Conservation (phyloP, 2,888 invertebrate genomes). For the Aethes cnicana region DNA sequence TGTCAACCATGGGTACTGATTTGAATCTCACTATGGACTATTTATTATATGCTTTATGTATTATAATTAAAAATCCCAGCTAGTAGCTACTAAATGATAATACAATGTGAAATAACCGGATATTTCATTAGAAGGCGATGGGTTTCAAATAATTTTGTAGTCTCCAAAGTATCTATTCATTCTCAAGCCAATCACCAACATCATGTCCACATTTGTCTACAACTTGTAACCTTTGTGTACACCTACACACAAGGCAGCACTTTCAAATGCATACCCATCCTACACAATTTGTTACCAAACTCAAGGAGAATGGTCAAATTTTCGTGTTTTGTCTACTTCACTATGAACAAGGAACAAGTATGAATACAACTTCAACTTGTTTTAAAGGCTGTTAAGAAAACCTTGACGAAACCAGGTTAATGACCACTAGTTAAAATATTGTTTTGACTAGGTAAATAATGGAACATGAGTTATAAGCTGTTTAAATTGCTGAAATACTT, state of each 20-base stretch:
- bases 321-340: slow-evolving; percentile 10
- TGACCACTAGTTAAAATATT: background rate
- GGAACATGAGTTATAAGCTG: too few species aligned
- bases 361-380: slow-evolving; percentile 5
- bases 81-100: too few species aligned
- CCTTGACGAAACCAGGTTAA: slow-evolving; percentile 2
- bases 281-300: slow-evolving; percentile 39
- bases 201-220: background rate
- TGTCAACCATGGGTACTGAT: too few species aligned
- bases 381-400: slow-evolving; percentile 1
- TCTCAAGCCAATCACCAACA: background rate
- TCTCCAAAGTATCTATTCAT: too few species aligned
- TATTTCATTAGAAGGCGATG: too few species aligned
- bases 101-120: too few species aligned
- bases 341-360: slow-evolving; percentile 1
- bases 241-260: slow-evolving; percentile 32
- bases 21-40: too few species aligned
- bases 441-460: too few species aligned
- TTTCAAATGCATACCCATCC: slow-evolving; percentile 38
- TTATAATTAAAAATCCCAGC: too few species aligned
- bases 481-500: too few species aligned
- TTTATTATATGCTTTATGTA: too few species aligned
- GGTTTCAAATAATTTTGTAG: too few species aligned
- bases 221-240: background rate
- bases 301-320: slow-evolving; percentile 39